Evolutionary conservation across 2,113 vertebrate genomes (phyloP).

Genomic region (Leptocoma aspasia): DNA sequence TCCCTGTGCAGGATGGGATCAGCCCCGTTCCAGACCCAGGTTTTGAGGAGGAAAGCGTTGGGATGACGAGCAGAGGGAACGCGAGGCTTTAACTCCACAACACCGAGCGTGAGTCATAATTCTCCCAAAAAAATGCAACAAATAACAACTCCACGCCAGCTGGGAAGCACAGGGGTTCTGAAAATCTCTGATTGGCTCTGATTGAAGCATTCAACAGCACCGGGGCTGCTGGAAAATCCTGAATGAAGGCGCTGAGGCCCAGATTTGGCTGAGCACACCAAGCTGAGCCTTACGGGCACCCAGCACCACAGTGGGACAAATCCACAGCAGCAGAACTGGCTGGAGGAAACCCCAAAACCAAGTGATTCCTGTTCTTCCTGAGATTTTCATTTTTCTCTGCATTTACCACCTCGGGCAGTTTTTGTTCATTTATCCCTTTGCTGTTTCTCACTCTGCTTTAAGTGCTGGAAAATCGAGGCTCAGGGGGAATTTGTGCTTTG

Average conservation of each 20-base stretch:
- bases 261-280: background rate
- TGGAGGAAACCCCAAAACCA: background rate
- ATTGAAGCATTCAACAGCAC: slow-evolving; percentile 29
- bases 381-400: background rate
- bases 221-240: background rate
- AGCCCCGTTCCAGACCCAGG: rapidly evolving
- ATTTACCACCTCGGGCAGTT: background rate
- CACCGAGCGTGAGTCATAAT: background rate
- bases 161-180: background rate
- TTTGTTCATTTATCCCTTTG: background rate
- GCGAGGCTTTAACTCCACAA: background rate
- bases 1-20: background rate
- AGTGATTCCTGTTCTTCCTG: rapidly evolving
- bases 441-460: background rate
- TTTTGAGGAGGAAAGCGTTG: background rate
- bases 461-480: background rate
- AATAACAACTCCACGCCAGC: background rate
- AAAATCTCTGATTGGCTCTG: slow-evolving; percentile 33
- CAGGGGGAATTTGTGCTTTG: rapidly evolving
- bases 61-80: background rate
- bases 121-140: background rate
- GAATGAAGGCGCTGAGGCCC: background rate
- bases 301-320: background rate
- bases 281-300: background rate
- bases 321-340: background rate